phyloP scores from a whole-genome alignment of 2,888 invertebrate species.

The Pherbina coryleti region DNA sequence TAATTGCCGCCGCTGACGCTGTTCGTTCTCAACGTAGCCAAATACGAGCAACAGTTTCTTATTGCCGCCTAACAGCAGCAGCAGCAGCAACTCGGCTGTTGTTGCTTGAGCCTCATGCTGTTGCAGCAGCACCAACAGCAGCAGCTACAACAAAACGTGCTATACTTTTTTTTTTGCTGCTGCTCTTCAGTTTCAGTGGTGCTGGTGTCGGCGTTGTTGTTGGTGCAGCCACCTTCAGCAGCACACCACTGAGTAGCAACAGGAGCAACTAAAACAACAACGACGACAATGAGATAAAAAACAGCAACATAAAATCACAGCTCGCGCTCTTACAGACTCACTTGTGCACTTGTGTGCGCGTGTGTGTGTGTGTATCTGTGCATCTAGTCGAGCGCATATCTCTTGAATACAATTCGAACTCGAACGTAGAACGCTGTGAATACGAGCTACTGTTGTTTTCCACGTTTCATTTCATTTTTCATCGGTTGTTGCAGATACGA shows the following conservation, averaged over 20 bases:
- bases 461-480: constrained; percentile 20
- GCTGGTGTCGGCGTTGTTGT: constrained; percentile 10
- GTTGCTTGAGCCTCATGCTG: constrained; percentile 23
- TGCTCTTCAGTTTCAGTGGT: constrained; percentile 6
- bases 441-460: constrained; percentile 9
- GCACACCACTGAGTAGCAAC: neutral
- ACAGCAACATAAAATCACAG: constrained; percentile 8
- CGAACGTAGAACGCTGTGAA: neutral
- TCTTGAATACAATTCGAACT: constrained; percentile 6
- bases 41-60: constrained; percentile 31
- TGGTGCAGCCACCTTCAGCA: constrained; percentile 25
- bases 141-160: constrained; percentile 13
- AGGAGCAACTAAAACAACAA: neutral
- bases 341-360: neutral
- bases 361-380: constrained; percentile 2
- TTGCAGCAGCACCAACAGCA: neutral
- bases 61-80: neutral
- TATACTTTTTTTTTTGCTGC: neutral
- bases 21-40: neutral
- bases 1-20: constrained; percentile 15
- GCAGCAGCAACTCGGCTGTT: constrained; percentile 13
- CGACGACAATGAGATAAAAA: neutral
- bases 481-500: neutral
- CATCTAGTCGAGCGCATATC: neutral
- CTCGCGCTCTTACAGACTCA: constrained; percentile 7